Base-by-base conservation (phyloP, 2,113 vertebrate genomes). In the Indicator indicator region DNA sequence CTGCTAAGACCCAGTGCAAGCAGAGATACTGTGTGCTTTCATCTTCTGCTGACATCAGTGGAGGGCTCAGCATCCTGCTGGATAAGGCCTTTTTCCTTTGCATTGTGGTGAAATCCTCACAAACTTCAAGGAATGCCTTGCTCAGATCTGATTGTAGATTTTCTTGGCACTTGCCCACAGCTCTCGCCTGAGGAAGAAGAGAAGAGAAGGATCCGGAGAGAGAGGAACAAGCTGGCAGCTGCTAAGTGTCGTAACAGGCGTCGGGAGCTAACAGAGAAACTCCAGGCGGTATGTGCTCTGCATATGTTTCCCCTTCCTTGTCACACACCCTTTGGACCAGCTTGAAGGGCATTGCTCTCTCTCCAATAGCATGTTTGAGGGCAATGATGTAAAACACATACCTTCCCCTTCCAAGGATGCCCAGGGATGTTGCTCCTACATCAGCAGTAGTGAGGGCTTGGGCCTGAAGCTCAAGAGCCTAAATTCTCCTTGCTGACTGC, bases 151-250 rank as follows among this genome's bases (percentile, higher is more conserved):
- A 95, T 94, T 90, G 63, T 88, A 86, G 88, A 67, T 94, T 97
- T 93, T 90, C 95, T 95, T 96, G 89, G 91, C 83, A 23, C 81
- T 94, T 97, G 71, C 90, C 83, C 93, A 76, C 86, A 99, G 99
- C 98, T 99, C 89, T 99, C 98, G n/a, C 99, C 99, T 1, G 99
- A 99, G 94, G 99, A 99, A 97, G 99, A 99, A 91, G 99, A 99
- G 98, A 99, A 99, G 89, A 96, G 99, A 90, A 98, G 99, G 85
- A 99, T 99, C 96, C 98, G 99, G 93, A 98, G 99, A 87, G 99
- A 99, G 97, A 98, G 99, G 97, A 99, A 99, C 98, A 99, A 99
- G 96, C 96, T 99, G 93, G 99, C 99, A 7, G 99, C 99, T 9
- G 99, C 99, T 78, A 99, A 99, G 96, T 99, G 99, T 97, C 99